These are phyloP conservation scores for Drosophila malerkotliana DNA, from an alignment of 1,140 invertebrate genomes.

Conservation along the genomic window DNA sequence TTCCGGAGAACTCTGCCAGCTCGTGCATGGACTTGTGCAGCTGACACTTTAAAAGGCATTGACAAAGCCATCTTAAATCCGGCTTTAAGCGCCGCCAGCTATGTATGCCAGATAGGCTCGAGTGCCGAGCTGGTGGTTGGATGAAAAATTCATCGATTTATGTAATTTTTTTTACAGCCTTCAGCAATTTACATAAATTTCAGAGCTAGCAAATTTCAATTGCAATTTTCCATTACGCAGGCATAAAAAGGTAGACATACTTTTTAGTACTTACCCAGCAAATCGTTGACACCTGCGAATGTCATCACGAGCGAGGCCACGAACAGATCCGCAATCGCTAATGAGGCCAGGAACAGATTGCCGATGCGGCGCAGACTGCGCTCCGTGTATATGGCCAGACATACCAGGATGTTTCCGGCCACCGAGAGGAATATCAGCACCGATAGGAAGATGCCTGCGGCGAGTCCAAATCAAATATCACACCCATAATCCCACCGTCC, in stretches of 20 bases:
- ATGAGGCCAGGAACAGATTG: slow-evolving; percentile 96
- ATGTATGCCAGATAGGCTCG: slow-evolving; percentile 44
- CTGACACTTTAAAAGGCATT: slow-evolving; percentile 73
- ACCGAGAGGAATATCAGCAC: slow-evolving; percentile 96
- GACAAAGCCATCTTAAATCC: slow-evolving; percentile 57
- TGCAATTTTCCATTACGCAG: slow-evolving; percentile 63
- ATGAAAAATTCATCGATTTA: background rate
- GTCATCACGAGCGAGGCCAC: slow-evolving; percentile 98
- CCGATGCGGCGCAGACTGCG: slow-evolving; percentile 95
- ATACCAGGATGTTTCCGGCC: slow-evolving; percentile 97
- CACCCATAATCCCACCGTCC: slow-evolving; percentile 29
- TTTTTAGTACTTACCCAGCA: slow-evolving; percentile 85
- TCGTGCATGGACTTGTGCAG: slow-evolving; percentile 56
- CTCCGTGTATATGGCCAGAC: slow-evolving; percentile 97
- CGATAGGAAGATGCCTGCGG: slow-evolving; percentile 92
- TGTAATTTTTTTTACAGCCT: slow-evolving; percentile 52
- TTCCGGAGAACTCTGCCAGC: slow-evolving; percentile 17
- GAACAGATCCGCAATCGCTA: slow-evolving; percentile 97
- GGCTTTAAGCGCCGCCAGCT: slow-evolving; percentile 72
- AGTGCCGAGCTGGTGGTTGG: background rate
- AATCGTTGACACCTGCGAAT: slow-evolving; percentile 94
- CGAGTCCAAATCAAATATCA: slow-evolving; percentile 46
- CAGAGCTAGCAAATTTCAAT: slow-evolving; percentile 66
- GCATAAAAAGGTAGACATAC: slow-evolving; percentile 3
- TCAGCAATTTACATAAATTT: slow-evolving; percentile 78